Evolutionary conservation across 2,113 vertebrate species (phyloP).

Genomic region (Narcine bancroftii): DNA sequence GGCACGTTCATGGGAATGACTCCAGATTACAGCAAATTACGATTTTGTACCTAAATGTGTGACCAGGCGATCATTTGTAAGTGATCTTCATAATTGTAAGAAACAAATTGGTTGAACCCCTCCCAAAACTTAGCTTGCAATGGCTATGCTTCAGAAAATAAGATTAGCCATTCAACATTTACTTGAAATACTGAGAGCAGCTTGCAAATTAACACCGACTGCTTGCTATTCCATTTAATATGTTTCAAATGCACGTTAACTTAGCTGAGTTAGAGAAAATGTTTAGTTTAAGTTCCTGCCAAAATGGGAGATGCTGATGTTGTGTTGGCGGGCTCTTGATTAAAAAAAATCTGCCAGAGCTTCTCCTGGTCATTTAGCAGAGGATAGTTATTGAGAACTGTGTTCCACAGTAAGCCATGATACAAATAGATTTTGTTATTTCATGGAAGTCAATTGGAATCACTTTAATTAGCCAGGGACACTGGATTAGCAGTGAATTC

Average conservation of each 20-base stretch:
- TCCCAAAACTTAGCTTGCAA: background rate
- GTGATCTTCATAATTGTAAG: background rate
- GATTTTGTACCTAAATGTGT: no score
- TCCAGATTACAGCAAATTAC: conserved; percentile 1
- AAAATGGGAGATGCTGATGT: background rate
- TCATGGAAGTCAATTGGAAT: background rate
- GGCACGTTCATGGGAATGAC: background rate
- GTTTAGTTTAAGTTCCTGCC: background rate
- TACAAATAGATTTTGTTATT: background rate
- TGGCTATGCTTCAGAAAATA: background rate
- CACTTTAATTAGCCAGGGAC: background rate
- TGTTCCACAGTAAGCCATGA: background rate
- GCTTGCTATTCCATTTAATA: no score
- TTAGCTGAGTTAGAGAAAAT: background rate
- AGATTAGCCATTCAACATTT: background rate
- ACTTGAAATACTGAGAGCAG: background rate
- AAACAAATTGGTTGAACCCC: background rate
- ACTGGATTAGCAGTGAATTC: no score
- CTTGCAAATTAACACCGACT: background rate
- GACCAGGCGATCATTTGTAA: background rate
- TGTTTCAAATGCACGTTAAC: background rate
- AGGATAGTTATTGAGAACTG: background rate
- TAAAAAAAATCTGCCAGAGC: background rate
- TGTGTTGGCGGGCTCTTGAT: background rate
- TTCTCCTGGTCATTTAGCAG: no score